These are phyloP conservation scores for Andrena trimmerana DNA, from an alignment of 2,888 invertebrate species.

Conservation along the genomic window DNA sequence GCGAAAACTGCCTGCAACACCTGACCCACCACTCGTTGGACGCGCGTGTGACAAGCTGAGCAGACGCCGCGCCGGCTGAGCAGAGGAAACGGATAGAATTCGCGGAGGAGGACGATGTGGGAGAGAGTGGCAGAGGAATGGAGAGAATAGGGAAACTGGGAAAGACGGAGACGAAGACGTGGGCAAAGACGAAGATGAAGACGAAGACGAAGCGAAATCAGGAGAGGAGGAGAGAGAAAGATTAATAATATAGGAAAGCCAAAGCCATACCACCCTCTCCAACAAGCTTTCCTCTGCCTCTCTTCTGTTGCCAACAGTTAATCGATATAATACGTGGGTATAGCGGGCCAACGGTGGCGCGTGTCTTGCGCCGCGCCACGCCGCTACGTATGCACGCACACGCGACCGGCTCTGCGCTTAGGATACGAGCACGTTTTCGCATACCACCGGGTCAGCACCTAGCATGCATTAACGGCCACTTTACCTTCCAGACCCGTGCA, in stretches of 20 bases:
- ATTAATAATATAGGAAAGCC: constrained; percentile 84
- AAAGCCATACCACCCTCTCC: constrained; percentile 81
- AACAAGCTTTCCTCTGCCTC: constrained; percentile 81
- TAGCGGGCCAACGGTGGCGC: constrained; percentile 75
- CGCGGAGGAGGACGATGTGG: too few species aligned
- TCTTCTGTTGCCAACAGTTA: constrained; percentile 85
- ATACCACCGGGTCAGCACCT: constrained; percentile 3
- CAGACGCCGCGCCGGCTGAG: constrained; percentile 52
- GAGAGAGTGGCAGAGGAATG: not conserved
- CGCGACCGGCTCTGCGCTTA: constrained; percentile 10
- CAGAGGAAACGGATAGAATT: constrained; percentile 14
- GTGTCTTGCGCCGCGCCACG: constrained; percentile 41
- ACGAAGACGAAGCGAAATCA: constrained; percentile 51
- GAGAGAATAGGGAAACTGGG: not conserved
- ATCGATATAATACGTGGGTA: constrained; percentile 84
- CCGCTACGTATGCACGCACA: constrained; percentile 52
- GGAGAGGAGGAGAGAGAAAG: constrained; percentile 78
- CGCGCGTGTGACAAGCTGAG: constrained; percentile 75
- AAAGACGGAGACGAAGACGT: constrained; percentile 30
- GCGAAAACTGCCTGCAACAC: constrained; percentile 81
- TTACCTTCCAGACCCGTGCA: constrained; percentile 4
- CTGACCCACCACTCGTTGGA: constrained; percentile 79
- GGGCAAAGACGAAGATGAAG: constrained; percentile 30
- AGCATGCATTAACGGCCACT: constrained; percentile 7
- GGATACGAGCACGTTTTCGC: constrained; percentile 14